Evolutionary conservation across 2,113 vertebrate species (phyloP), one percentile per base, ranked within the genome.

Genomic region (Paracanthobrama guichenoti): DNA sequence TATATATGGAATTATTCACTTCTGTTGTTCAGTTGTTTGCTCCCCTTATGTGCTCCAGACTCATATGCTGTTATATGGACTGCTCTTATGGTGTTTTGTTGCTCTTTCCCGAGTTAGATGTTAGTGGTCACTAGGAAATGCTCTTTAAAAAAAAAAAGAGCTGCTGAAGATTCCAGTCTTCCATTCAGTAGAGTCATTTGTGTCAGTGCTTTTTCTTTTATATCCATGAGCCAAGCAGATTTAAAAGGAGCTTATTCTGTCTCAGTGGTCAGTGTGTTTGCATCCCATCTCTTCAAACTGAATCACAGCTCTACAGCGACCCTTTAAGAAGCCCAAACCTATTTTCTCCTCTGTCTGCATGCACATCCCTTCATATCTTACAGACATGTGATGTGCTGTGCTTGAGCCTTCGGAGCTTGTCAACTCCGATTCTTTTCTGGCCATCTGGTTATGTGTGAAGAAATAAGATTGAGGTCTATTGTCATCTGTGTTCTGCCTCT

Each of bases 401-500:
- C 48, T 64, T 0, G 13, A 48, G 75, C 48, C 22, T 79, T 24
- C 35, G 28, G 64, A 67, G 80, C 62, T 35, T 78, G 73, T 87
- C 83, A 57, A 35, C 73, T 78, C 26, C 0, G 4, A 55, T 55
- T 28, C 44, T 57, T 59, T 35, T 22, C 64, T 18, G 62, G 35
- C 46, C 83, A 60, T 67, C 66, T 74, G 76, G 18, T 18, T 62
- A 59, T 53, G 64, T 55, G 57, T 50, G 72, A 18, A 50, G 39
- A 74, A 83, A 85, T 80, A 85, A 76, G 75, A 88, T 69, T 75
- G 66, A 74, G 84, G 60, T 80, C 60, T 88, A 75, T 69, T 88
- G 84, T 82, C 76, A 69, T 80, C 59, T 66, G 50, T 55, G 42
- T 42, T 64, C 80, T 77, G 81, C 86, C 48, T 82, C 80, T 83